Evolutionary conservation across 2,797 vertebrate species (phyloP), one percentile per base, ranked within the genome.

Genomic region (Tenualosa thibaudeaui): DNA sequence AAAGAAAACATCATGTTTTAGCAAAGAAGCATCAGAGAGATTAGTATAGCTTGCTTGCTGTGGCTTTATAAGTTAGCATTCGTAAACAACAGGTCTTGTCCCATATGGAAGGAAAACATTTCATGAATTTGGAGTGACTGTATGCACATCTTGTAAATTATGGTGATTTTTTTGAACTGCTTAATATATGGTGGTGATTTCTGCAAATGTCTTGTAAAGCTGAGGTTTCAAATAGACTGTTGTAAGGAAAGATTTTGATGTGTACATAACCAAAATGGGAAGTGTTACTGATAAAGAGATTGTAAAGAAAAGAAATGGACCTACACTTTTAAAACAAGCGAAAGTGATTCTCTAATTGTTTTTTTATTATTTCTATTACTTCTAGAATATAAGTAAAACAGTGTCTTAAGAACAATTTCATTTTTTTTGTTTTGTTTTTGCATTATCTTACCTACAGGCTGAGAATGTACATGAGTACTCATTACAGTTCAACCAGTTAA

Each of bases 321-420:
- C 89, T 85, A 37, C 84, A 87, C 49, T 89, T 89, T 90, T 85
- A 85, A 89, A 87, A 86, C 62, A 84, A 87, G 43, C 71, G 65
- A 82, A 88, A 88, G 62, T 83, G 83, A 89, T 78, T 87, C 56
- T 86, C 68, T 84, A 83, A 46, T 81, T 85, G 85, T 90, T 89
- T 87, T 87, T 87, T 88, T 88, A 86, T 90, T 89, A 92, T 92
- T 92, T 92, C 37, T 91, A 89, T 91, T 86, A 88, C 87, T 89
- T 86, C 86, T 91, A 88, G 82, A 90, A 90, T 89, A 86, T 90
- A 91, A 90, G 93, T 93, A 93, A 93, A 88, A 62, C 50, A 51
- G 92, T 89, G 87, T 92, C 87, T 90, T 85, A 85, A 46, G 40
- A 91, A 89, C 46, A 12, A 56, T 83, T 15, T 84, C 8, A 58